Conservation (phyloP, 2,113 vertebrate species). For the Hypomesus transpacificus region DNA sequence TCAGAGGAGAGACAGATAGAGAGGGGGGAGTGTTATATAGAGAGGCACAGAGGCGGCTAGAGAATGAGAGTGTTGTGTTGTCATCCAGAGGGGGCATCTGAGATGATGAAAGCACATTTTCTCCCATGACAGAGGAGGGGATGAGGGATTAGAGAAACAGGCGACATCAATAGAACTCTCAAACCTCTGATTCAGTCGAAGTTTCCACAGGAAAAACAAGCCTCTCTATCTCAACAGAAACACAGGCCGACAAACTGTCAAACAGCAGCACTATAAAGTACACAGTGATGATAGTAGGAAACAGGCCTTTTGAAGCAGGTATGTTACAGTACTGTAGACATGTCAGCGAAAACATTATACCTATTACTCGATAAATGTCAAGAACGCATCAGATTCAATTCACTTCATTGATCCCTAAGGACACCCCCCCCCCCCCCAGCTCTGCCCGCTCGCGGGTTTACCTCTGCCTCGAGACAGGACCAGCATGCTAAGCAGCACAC, state of each 20-base stretch:
- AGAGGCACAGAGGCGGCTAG: not conserved
- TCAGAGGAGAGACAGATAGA: not conserved
- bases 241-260: no score
- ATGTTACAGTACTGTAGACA: not conserved
- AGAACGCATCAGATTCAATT: no score
- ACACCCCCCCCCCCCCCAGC: not conserved
- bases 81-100: no score
- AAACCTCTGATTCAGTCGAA: no score
- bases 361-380: no score
- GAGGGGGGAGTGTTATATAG: not conserved
- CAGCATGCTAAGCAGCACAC: conserved; percentile 19
- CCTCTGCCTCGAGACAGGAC: conserved; percentile 6
- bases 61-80: no score
- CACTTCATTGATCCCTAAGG: not conserved
- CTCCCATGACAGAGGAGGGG: not conserved
- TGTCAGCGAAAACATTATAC: not conserved
- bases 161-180: not conserved
- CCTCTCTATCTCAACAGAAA: no score
- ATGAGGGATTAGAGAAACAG: not conserved
- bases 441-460: not conserved
- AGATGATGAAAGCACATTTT: not conserved
- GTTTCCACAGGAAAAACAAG: not conserved
- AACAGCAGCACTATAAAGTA: no score
- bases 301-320: not conserved
- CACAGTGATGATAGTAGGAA: not conserved